Evolutionary conservation across 1,140 invertebrate genomes (phyloP).

Genomic region (Zaprionus vittiger): DNA sequence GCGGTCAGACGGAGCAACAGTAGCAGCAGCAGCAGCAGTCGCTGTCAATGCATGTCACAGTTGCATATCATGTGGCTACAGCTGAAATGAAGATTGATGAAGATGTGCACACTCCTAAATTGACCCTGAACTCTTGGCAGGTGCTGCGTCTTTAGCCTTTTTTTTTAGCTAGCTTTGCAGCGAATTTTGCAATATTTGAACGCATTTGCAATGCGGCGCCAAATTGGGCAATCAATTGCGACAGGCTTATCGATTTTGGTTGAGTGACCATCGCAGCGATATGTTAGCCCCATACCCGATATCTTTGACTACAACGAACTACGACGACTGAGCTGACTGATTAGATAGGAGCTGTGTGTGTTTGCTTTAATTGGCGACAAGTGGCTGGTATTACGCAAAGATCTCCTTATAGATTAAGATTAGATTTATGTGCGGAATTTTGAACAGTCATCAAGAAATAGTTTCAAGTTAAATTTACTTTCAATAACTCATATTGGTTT

Average conservation of each 20-base stretch:
- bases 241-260: constrained; percentile 24
- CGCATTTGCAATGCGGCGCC: neutral
- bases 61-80: neutral
- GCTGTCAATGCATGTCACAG: constrained; percentile 28
- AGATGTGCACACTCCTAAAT: neutral
- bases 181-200: neutral
- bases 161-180: neutral
- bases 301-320: neutral
- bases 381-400: constrained; percentile 59
- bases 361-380: constrained; percentile 46
- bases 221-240: constrained; percentile 18
- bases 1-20: constrained; percentile 3
- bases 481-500: neutral
- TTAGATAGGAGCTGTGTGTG: constrained; percentile 31
- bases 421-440: neutral
- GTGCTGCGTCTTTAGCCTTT: neutral
- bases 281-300: constrained; percentile 3
- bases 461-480: neutral
- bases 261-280: constrained; percentile 29
- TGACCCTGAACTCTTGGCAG: constrained; percentile 14
- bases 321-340: constrained; percentile 5
- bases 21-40: neutral
- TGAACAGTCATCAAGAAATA: neutral
- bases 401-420: constrained; percentile 11
- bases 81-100: constrained; percentile 42